These are phyloP conservation scores for Hyles lineata DNA, from an alignment of 2,888 invertebrate genomes.

Conservation along the genomic window DNA sequence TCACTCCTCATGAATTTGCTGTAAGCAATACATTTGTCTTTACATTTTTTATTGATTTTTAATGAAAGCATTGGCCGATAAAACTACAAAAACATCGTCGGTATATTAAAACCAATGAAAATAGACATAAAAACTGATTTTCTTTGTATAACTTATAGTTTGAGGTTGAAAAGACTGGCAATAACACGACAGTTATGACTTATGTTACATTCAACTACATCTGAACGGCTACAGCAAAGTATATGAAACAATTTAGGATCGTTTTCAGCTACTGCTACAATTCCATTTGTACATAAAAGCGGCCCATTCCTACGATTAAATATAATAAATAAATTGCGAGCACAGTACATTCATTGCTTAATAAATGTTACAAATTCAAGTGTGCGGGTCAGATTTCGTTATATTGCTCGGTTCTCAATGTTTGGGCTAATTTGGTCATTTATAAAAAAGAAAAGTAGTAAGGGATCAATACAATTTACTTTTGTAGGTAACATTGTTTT, in stretches of 20 bases:
- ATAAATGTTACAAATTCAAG: too few relatives aligned
- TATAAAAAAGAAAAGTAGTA: too few relatives aligned
- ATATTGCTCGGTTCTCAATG: too few relatives aligned
- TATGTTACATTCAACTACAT: neutral
- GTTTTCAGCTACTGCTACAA: neutral
- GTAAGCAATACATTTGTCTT: constrained; percentile 44
- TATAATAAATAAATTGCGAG: too few relatives aligned
- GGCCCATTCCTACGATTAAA: too few relatives aligned
- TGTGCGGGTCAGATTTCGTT: too few relatives aligned
- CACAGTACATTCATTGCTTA: too few relatives aligned
- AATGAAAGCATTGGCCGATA: neutral
- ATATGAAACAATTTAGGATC: neutral
- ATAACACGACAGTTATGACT: neutral
- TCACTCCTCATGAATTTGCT: constrained; percentile 72
- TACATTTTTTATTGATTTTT: constrained; percentile 32
- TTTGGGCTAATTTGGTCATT: too few relatives aligned
- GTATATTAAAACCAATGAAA: constrained; percentile 6
- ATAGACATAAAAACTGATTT: neutral
- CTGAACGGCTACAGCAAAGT: neutral
- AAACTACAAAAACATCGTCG: neutral
- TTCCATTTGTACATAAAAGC: neutral
- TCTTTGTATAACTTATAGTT: neutral
- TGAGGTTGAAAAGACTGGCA: neutral
- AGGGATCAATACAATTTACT: too few relatives aligned
- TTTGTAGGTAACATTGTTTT: neutral